Conservation (phyloP, 2,113 vertebrate species). For the Ivindomyrus marchei region DNA sequence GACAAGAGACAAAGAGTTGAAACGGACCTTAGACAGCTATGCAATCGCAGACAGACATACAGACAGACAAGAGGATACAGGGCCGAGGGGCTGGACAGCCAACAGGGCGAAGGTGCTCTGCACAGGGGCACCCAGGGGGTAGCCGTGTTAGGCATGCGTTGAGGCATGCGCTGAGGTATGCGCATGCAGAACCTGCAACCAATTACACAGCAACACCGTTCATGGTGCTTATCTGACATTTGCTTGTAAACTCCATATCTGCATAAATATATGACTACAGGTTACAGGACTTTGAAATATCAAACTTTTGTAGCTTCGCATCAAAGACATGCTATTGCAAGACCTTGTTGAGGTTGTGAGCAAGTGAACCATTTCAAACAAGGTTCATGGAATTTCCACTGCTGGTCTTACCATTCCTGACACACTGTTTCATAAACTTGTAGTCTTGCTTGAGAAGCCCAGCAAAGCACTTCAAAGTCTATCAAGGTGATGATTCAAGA, state of each 20-base stretch:
- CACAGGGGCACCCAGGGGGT: background rate
- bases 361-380: background rate
- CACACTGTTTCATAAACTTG: background rate
- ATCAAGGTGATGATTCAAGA: background rate
- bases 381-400: background rate
- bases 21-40: conserved; percentile 20
- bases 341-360: background rate
- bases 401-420: background rate
- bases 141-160: background rate
- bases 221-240: background rate
- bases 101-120: background rate
- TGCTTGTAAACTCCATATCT: background rate
- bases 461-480: background rate
- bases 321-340: background rate
- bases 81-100: background rate
- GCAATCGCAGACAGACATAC: conserved; percentile 36
- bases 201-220: background rate
- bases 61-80: background rate
- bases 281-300: background rate
- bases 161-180: background rate
- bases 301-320: background rate
- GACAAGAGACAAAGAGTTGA: conserved; percentile 30
- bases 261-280: background rate
- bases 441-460: background rate
- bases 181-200: background rate